phyloP scores from a whole-genome alignment of 1,140 invertebrate genomes.

The Aphelenchoides avenae region DNA sequence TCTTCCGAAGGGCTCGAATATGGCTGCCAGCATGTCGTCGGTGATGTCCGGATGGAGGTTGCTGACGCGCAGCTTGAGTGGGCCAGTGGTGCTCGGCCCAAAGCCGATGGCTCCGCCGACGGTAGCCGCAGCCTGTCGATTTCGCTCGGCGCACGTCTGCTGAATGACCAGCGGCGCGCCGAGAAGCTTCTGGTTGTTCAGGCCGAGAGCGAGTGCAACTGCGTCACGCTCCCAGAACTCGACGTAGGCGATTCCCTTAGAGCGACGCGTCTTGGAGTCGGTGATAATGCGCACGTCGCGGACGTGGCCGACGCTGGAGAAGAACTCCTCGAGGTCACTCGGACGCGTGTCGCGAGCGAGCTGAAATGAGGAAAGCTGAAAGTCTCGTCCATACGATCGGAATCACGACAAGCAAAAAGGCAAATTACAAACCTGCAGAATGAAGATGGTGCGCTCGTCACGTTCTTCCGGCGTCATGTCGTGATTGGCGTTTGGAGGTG shows the following conservation, averaged over 20 bases:
- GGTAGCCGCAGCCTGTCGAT: conserved; percentile 71
- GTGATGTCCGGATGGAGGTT: conserved; percentile 98
- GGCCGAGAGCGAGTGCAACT: conserved; percentile 85
- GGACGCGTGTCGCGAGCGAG: conserved; percentile 76
- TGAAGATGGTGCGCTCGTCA: conserved; percentile 95
- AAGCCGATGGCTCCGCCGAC: conserved; percentile 49
- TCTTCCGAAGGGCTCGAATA: conserved; percentile 98
- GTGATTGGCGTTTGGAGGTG: conserved; percentile 48
- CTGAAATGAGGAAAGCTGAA: conserved; percentile 58
- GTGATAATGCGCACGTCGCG: conserved; percentile 96
- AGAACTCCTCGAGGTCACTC: conserved; percentile 96
- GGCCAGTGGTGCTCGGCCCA: conserved; percentile 66
- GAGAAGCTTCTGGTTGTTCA: conserved; percentile 91
- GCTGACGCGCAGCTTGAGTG: conserved; percentile 92
- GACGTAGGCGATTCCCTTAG: conserved; percentile 98
- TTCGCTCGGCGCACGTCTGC: conserved; percentile 96
- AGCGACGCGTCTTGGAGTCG: conserved; percentile 95
- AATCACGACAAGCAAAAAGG: too few relatives aligned
- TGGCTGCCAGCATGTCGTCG: conserved; percentile 94
- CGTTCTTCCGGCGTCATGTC: conserved; percentile 91
- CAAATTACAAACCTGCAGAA: conserved; percentile 75
- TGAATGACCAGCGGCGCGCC: conserved; percentile 96
- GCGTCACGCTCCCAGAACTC: conserved; percentile 98
- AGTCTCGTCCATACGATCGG: too few relatives aligned
- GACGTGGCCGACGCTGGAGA: conserved; percentile 95